Evolutionary conservation across 2,888 invertebrate genomes (phyloP).

Genomic region (Andrena haemorrhoa): DNA sequence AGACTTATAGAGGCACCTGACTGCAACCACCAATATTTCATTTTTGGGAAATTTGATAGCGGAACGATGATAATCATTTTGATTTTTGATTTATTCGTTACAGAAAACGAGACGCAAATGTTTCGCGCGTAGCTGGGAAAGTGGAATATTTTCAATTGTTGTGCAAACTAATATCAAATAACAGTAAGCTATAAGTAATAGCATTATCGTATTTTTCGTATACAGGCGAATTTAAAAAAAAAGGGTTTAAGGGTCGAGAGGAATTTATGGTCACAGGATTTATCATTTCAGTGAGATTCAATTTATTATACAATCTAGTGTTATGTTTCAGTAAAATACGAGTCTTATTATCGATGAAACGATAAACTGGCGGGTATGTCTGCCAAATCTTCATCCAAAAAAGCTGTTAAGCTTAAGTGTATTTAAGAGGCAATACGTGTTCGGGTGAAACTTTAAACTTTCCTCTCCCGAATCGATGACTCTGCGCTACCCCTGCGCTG

Average conservation of each 20-base stretch:
- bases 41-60: neutral
- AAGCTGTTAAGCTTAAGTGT: slow-evolving; percentile 56
- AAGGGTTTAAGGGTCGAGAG: too few species aligned
- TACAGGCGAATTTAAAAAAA: too few species aligned
- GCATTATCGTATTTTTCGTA: too few species aligned
- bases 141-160: neutral
- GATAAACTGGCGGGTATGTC: neutral
- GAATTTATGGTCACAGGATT: too few species aligned
- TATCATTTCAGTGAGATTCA: neutral
- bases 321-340: neutral
- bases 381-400: slow-evolving; percentile 4
- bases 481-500: slow-evolving; percentile 69
- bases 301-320: slow-evolving; percentile 4
- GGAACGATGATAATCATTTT: slow-evolving; percentile 6
- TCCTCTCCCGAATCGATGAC: slow-evolving; percentile 73
- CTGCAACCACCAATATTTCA: slow-evolving; percentile 3
- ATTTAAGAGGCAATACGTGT: slow-evolving; percentile 70
- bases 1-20: neutral
- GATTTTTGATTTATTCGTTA: neutral
- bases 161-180: too few species aligned
- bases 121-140: neutral
- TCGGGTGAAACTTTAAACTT: slow-evolving; percentile 71
- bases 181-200: too few species aligned
- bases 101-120: neutral
- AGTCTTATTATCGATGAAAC: slow-evolving; percentile 7